phyloP scores from a whole-genome alignment of 2,113 vertebrate species.

The Dendropsophus ebraccatus region DNA sequence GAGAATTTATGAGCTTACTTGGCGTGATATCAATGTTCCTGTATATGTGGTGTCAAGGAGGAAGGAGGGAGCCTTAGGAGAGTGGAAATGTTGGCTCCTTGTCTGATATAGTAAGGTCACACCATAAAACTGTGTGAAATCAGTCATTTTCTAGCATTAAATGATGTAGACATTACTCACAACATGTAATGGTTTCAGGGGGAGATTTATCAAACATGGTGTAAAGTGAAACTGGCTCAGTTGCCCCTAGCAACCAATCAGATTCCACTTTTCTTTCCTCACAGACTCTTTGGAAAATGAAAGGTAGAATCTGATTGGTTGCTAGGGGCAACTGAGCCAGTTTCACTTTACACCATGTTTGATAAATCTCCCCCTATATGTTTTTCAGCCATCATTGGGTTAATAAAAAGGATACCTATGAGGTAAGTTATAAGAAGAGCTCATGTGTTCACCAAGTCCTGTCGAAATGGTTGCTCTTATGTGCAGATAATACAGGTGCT shows the following conservation, averaged over 20 bases:
- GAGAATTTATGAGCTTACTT: background rate
- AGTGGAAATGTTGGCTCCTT: background rate
- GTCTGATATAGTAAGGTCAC: background rate
- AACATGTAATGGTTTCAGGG: background rate
- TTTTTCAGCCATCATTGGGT: background rate
- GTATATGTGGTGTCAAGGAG: background rate
- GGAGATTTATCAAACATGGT: too few relatives aligned
- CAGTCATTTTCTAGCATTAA: conserved; percentile 4
- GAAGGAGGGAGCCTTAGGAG: too few relatives aligned
- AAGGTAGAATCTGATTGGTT: too few relatives aligned
- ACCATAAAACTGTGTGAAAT: background rate
- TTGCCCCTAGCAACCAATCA: too few relatives aligned
- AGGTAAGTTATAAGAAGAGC: background rate
- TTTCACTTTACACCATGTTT: too few relatives aligned
- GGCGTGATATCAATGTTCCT: conserved; percentile 2
- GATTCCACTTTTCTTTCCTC: too few relatives aligned
- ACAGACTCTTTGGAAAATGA: too few relatives aligned
- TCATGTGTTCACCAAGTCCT: background rate
- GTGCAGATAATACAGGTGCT: too few relatives aligned
- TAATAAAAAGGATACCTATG: background rate
- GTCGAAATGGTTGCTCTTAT: too few relatives aligned
- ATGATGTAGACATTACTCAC: background rate
- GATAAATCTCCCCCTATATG: too few relatives aligned
- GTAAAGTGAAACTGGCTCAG: too few relatives aligned
- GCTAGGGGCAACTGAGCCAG: too few relatives aligned